Conservation (phyloP, 2,888 invertebrate genomes). For the Tetragonisca angustula region DNA sequence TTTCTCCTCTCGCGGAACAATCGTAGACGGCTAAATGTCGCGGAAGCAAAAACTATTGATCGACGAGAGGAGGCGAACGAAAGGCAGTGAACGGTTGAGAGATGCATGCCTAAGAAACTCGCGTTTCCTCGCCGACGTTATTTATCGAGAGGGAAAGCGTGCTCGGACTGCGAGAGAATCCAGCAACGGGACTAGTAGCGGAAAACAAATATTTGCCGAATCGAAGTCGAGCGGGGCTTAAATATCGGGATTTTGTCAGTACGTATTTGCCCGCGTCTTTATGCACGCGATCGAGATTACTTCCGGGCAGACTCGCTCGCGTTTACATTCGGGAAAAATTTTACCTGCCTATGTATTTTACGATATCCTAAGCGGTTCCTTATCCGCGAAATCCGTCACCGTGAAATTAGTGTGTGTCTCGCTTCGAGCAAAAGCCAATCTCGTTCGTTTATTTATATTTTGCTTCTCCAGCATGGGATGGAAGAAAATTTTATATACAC, state of each 20-base stretch:
- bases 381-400: conserved; percentile 31
- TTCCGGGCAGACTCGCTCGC: conserved; percentile 52
- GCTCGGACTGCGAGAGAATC: conserved; percentile 9
- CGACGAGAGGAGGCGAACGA: too few relatives aligned
- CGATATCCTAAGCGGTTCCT: conserved; percentile 1
- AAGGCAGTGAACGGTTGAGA: neutral
- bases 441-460: neutral
- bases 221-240: conserved; percentile 35
- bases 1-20: neutral
- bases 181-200: conserved; percentile 7
- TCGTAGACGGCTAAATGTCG: neutral
- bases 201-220: conserved; percentile 59
- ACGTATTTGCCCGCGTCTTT: conserved; percentile 55
- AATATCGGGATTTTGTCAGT: conserved; percentile 46
- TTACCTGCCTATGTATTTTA: neutral
- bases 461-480: neutral
- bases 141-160: conserved; percentile 40
- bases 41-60: neutral
- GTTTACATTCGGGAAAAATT: conserved; percentile 42
- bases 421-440: conserved; percentile 26
- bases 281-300: conserved; percentile 62
- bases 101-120: conserved; percentile 4
- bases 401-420: neutral
- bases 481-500: neutral
- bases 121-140: conserved; percentile 19